Evolutionary conservation across 2,888 invertebrate species (phyloP).

Genomic region (Mesodorylaimus sp.): DNA sequence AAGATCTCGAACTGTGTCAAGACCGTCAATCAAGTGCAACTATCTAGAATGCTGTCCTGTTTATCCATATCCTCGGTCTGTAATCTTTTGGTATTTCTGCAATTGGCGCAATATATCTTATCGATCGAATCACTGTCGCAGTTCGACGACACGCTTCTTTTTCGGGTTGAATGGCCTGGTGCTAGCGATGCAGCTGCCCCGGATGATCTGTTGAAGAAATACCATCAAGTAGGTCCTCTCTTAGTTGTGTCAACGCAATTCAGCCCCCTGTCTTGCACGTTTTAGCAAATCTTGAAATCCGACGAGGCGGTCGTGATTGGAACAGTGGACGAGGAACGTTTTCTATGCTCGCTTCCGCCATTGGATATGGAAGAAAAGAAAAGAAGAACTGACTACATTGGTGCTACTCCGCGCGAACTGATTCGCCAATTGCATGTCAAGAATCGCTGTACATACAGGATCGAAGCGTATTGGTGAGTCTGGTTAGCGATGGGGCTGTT

Average conservation of each 20-base stretch:
- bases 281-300: slow-evolving; percentile 13
- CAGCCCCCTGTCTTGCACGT: too few relatives aligned
- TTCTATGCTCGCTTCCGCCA: slow-evolving; percentile 59
- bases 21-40: too few relatives aligned
- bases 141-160: slow-evolving; percentile 9
- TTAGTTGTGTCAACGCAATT: too few relatives aligned
- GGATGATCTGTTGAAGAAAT: not conserved
- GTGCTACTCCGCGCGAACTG: slow-evolving; percentile 56
- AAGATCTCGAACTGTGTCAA: too few relatives aligned
- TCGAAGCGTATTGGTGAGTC: slow-evolving; percentile 56
- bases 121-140: too few relatives aligned
- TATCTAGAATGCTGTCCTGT: too few relatives aligned
- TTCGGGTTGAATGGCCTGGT: slow-evolving; percentile 7
- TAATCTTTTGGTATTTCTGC: too few relatives aligned
- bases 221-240: not conserved
- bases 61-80: too few relatives aligned
- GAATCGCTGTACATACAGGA: slow-evolving; percentile 59
- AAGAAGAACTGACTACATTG: slow-evolving; percentile 26
- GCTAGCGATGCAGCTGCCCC: not conserved
- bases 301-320: slow-evolving; percentile 47
- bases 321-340: slow-evolving; percentile 59
- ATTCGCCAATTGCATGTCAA: slow-evolving; percentile 55
- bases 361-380: slow-evolving; percentile 32
- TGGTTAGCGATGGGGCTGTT: too few relatives aligned
- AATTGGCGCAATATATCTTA: too few relatives aligned